Evolutionary conservation across 2,113 vertebrate species (phyloP).

Genomic region (Chaetodon auriga): DNA sequence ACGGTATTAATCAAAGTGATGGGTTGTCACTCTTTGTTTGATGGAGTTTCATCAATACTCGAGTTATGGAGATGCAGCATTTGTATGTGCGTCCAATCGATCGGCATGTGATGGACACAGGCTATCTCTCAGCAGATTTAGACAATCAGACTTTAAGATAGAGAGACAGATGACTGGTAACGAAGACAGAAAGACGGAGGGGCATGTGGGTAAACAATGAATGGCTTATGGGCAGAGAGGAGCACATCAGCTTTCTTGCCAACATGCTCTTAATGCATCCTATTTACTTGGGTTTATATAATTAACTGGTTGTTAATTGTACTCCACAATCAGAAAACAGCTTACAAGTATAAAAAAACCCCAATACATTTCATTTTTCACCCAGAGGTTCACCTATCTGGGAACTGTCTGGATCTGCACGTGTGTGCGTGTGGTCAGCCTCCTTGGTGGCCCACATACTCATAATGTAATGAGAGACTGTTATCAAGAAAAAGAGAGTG

Average conservation of each 20-base stretch:
- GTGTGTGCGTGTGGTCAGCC: constrained; percentile 23
- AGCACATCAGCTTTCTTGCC: background rate
- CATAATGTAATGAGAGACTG: constrained; percentile 24
- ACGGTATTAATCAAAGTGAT: constrained; percentile 68
- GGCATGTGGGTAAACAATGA: background rate
- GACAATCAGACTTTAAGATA: constrained; percentile 24
- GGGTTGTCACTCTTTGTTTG: constrained; percentile 34
- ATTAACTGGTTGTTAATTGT: constrained; percentile 8
- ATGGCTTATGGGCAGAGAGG: constrained; percentile 13
- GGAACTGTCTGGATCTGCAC: background rate
- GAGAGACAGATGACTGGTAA: constrained; percentile 39
- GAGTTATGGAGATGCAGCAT: constrained; percentile 49
- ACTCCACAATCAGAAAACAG: background rate
- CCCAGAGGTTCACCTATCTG: background rate
- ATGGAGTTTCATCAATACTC: constrained; percentile 70
- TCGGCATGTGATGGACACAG: constrained; percentile 46
- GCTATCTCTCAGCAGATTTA: constrained; percentile 51
- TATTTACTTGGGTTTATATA: background rate
- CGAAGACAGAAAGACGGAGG: constrained; percentile 2
- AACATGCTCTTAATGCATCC: background rate
- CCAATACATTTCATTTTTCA: background rate
- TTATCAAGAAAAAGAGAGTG: constrained; percentile 33
- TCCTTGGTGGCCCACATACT: constrained; percentile 39
- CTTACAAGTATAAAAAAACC: background rate
- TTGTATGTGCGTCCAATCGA: constrained; percentile 54